Conservation (phyloP, 2,797 vertebrate species). For the Cyprinella venusta region DNA sequence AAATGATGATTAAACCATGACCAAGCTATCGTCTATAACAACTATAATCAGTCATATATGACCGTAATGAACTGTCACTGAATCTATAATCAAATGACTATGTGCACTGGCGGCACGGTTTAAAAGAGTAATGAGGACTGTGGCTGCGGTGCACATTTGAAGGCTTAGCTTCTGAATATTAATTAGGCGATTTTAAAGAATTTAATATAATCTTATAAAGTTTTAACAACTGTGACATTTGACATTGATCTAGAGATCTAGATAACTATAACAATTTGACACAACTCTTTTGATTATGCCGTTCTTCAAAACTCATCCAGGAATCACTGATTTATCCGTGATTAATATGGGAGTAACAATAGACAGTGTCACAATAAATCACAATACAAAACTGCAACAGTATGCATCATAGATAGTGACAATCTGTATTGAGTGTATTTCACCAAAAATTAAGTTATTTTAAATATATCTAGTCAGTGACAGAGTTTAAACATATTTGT, state of each 20-base stretch:
- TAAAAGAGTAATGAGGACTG: slow-evolving; percentile 6
- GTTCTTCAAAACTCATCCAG: background rate
- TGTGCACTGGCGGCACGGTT: slow-evolving; percentile 15
- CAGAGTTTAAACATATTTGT: no score
- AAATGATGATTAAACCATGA: slow-evolving; percentile 39
- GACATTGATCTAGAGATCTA: background rate
- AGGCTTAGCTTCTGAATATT: background rate
- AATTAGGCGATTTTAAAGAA: background rate
- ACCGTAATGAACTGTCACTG: slow-evolving; percentile 38
- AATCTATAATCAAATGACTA: slow-evolving; percentile 15
- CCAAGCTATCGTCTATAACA: slow-evolving; percentile 27
- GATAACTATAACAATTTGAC: background rate
- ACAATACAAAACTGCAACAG: background rate
- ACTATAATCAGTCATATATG: slow-evolving; percentile 47
- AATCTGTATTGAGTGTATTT: no score
- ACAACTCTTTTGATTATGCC: background rate
- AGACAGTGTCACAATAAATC: no score
- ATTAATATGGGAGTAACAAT: no score
- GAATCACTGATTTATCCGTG: no score
- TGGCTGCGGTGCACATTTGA: background rate
- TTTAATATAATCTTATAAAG: background rate
- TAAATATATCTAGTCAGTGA: no score
- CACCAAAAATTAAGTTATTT: no score
- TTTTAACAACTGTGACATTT: background rate
- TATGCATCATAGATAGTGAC: no score